Evolutionary conservation across 2,797 vertebrate species (phyloP).

Genomic region (Gadopsis marmoratus): DNA sequence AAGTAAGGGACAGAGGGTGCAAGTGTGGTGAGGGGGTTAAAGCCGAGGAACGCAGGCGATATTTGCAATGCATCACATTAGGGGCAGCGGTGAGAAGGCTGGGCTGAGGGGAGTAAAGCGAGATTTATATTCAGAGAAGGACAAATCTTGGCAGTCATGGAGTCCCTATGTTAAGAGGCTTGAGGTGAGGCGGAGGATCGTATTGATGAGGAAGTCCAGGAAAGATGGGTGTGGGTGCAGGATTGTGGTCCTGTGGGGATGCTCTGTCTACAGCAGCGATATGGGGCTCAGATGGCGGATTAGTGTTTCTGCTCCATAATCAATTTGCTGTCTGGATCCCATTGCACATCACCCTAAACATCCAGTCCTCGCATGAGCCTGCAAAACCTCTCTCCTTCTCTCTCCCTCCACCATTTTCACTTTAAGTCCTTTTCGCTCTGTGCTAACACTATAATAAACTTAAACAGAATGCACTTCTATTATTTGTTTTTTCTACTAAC

Average conservation of each 20-base stretch:
- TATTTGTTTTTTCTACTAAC: background rate
- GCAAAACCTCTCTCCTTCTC: slow-evolving; percentile 43
- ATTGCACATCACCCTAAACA: slow-evolving; percentile 70
- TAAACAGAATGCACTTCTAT: slow-evolving; percentile 3
- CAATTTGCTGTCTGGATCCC: slow-evolving; percentile 77
- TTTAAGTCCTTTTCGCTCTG: background rate
- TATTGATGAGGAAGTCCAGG: slow-evolving; percentile 68
- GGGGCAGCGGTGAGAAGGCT: slow-evolving; percentile 31
- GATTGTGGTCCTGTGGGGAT: slow-evolving; percentile 69
- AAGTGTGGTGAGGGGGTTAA: slow-evolving; percentile 21
- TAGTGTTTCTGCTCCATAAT: slow-evolving; percentile 81
- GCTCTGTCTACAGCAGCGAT: slow-evolving; percentile 64
- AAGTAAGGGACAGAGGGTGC: slow-evolving; percentile 4
- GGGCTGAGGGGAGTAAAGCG: slow-evolving; percentile 39
- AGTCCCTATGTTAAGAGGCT: slow-evolving; percentile 67
- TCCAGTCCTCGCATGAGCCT: slow-evolving; percentile 58
- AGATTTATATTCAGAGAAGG: slow-evolving; percentile 67
- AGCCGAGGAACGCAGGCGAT: slow-evolving; percentile 31
- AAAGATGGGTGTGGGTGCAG: slow-evolving; percentile 72
- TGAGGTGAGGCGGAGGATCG: slow-evolving; percentile 27
- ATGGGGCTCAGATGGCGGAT: slow-evolving; percentile 75
- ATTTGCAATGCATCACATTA: slow-evolving; percentile 61
- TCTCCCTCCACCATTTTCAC: slow-evolving; percentile 16
- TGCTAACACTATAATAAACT: slow-evolving; percentile 9
- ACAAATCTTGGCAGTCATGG: slow-evolving; percentile 63